Evolutionary conservation across 2,113 vertebrate species (phyloP), one percentile per base, ranked within the genome.

Genomic region (Chaenogobius annularis): DNA sequence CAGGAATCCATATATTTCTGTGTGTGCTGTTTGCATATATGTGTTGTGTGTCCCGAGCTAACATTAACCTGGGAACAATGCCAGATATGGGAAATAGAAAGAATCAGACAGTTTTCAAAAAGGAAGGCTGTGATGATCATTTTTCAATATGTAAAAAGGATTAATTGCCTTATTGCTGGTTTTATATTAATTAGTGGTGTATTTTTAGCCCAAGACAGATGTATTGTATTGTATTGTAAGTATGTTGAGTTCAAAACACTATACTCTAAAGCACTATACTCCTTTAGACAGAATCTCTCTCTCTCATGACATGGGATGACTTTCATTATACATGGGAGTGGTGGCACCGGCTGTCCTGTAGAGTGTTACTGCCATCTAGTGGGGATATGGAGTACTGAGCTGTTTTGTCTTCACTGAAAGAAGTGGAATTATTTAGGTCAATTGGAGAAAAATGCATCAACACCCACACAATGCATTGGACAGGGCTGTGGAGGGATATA

Each of bases 331-430:
- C 31, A 65, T 73, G 82, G 80, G 80, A 80, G 83, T 81, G 83
- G 83, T 73, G 20, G 54, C 26, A 11, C 3, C 7, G 11, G 43
- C 40, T 15, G n/a, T 83, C 40, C 50, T 65, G 1, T 82, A 76
- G 72, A 83, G 8, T 87, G 75, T 81, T 71, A 92, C 77, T 93
- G 91, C 90, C 91, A 91, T 84, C 93, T 92, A 79, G 84, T 80
- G 90, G 1, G 0, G 3, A 15, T 17, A 14, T 3, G 8, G 31
- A n/a, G 17, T n/a, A n/a, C 31, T 19, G 35, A n/a, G 14, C 11
- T 40, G 31, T n/a, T 40, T n/a, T 19, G 59, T 63, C 35, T n/a
- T n/a, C 22, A 35, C 26, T 35, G 13, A 31, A 12, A 59, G 12
- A 17, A 17, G 26, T 35, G 14, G 58, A 58, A 4, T 37, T 37